Base-by-base conservation (phyloP, 2,113 vertebrate genomes). In the Fregata magnificens region DNA sequence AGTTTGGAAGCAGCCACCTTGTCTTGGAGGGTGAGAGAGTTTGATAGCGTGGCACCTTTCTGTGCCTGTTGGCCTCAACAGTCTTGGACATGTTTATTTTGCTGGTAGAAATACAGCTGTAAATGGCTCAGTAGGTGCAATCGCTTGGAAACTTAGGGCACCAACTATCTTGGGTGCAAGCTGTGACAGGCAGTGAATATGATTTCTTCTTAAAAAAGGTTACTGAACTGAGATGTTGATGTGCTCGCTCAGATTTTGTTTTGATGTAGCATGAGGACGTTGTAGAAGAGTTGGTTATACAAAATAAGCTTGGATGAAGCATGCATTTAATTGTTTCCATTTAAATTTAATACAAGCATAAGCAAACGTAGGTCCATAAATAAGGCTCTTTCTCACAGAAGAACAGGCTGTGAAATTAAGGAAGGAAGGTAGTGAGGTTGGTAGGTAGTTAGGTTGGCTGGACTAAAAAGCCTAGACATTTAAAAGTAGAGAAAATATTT, bases 61-160 rank as follows among this genome's bases (percentile, higher is more conserved):
- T 59, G 50, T 92, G 83, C 89, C 95, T 84, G 59, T 62, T 96
- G 83, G 80, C 65, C 91, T 95, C 69, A 70, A 19, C 65, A n/a
- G 31, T 88, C 59, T 59, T 74, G 52, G 36, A 28, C 52, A 24
- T 78, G 76, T 91, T 91, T 96, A 50, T 91, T 96, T 93, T 82
- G 77, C 38, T 82, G 82, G n/a, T 86, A 89, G 93, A 94, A 89
- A 50, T 89, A 78, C 6, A 84, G 26, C 52, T 91, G 42, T 63
- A 94, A 93, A 83, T 86, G 80, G 42, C 50, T 92, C 32, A 28
- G 72, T 50, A 70, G 61, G 55, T 81, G 63, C 55, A 90, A 38
- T 83, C 55, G 80, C 50, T 49, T 81, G 88, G 83, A 89, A 78
- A 71, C 18, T 83, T 70, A n/a, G 91, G 91, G 74, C 69, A 79